Evolutionary conservation across 2,797 vertebrate genomes (phyloP), one percentile per base, ranked within the genome.

Genomic region (Hirundo rustica): DNA sequence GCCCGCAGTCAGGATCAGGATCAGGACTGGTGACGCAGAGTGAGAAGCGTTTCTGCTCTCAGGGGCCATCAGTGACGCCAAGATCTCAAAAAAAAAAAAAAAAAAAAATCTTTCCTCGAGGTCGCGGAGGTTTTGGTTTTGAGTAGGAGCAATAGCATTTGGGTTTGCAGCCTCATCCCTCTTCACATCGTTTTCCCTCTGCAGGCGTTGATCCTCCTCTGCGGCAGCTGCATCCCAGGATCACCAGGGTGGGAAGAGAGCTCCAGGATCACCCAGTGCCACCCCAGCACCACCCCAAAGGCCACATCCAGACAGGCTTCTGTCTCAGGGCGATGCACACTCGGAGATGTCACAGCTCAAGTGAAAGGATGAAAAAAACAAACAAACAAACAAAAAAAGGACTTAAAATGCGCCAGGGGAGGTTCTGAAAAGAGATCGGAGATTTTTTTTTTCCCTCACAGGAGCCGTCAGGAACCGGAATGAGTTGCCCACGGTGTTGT

Each of bases 311-410:
- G 36, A 38, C n/a, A 25, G 34, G 22, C 55, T 25, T 34, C 4
- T 6, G 34, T 30, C 68, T 14, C 50, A 10, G n/a, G 3, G 18
- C 9, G 0, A 4, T 5, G n/a, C 67, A 16, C 22, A 4, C 13
- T 10, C 26, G 3, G 60, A n/a, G 67, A 7, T 21, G 38, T 9
- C 53, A 11, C 13, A 5, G 3, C 38, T 32, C 38, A 9, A 26
- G 5, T 3, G 51, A 45, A n/a, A 65, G 27, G 16, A 18, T 6
- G 11, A 15, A 17, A 30, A 30, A 26, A 26, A 36, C 36, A 10
- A 38, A 38, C 36, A 38, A 38, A 38, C 36, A 32, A 55, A n/a
- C n/a, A 26, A 36, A 19, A 26, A 32, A n/a, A 7, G 1, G 10
- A 29, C 9, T 30, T 17, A 15, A 62, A 27, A 57, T 13, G n/a